These are phyloP conservation scores for Xiphophorus birchmanni DNA, from an alignment of 2,797 vertebrate species.

Conservation along the genomic window DNA sequence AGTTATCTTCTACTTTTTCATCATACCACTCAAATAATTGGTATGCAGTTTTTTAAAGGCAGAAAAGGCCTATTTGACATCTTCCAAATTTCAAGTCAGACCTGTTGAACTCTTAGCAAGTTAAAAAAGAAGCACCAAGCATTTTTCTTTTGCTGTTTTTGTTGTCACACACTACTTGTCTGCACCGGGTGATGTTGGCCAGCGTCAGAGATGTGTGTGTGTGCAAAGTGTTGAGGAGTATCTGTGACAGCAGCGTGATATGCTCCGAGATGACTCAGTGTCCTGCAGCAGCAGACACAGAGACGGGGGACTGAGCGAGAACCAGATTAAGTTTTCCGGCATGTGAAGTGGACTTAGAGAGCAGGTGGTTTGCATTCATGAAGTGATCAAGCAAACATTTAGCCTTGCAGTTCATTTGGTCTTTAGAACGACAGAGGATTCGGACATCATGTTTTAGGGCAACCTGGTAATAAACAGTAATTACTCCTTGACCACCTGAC, in stretches of 20 bases:
- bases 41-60: background rate
- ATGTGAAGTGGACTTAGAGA: constrained; percentile 30
- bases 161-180: constrained; percentile 38
- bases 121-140: constrained; percentile 25
- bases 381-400: constrained; percentile 33
- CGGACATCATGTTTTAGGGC: constrained; percentile 7
- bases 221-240: constrained; percentile 31
- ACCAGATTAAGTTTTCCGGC: constrained; percentile 28
- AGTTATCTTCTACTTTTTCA: background rate
- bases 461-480: background rate
- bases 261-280: constrained; percentile 35
- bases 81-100: constrained; percentile 33
- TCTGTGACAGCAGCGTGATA: constrained; percentile 55
- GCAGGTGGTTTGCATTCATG: constrained; percentile 37
- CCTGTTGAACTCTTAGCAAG: constrained; percentile 7
- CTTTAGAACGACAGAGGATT: constrained; percentile 13
- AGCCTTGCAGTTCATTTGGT: constrained; percentile 25
- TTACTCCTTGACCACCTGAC: background rate
- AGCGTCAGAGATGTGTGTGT: constrained; percentile 17
- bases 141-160: constrained; percentile 40
- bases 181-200: constrained; percentile 12
- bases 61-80: background rate
- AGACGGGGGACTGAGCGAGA: constrained; percentile 30
- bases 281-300: constrained; percentile 9
- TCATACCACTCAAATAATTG: background rate